Evolutionary conservation across 2,797 vertebrate genomes (phyloP).

Genomic region (Zenarchopterus dispar): DNA sequence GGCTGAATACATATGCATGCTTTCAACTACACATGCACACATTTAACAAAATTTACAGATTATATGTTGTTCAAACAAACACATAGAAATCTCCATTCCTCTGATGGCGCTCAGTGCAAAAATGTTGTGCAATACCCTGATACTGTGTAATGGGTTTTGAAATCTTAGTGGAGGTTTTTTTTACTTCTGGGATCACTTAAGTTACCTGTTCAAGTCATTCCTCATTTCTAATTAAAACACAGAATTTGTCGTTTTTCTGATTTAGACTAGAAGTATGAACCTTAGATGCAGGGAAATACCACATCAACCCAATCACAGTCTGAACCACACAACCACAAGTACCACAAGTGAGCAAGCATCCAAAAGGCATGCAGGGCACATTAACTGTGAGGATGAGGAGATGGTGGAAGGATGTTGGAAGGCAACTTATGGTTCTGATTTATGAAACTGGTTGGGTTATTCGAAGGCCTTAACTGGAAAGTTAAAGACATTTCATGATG

Average conservation of each 20-base stretch:
- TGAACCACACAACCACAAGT: conserved; percentile 70
- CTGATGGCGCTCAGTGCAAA: background rate
- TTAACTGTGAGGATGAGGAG: conserved; percentile 77
- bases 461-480: background rate
- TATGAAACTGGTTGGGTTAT: conserved; percentile 8
- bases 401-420: conserved; percentile 74
- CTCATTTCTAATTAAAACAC: too few species aligned
- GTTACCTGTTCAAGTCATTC: background rate
- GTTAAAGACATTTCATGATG: conserved; percentile 11
- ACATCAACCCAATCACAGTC: conserved; percentile 50
- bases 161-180: too few species aligned
- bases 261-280: conserved; percentile 7
- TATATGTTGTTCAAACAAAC: conserved; percentile 21
- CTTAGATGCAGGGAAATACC: conserved; percentile 32
- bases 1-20: conserved; percentile 74
- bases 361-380: conserved; percentile 79
- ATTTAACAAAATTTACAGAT: conserved; percentile 20
- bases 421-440: conserved; percentile 35
- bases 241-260: too few species aligned
- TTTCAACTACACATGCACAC: conserved; percentile 33
- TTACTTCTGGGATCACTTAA: background rate
- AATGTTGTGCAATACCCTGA: background rate
- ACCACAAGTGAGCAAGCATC: conserved; percentile 80
- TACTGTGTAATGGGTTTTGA: too few species aligned
- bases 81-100: background rate